Evolutionary conservation across 2,113 vertebrate species (phyloP).

Genomic region (Hyperopisus bebe): DNA sequence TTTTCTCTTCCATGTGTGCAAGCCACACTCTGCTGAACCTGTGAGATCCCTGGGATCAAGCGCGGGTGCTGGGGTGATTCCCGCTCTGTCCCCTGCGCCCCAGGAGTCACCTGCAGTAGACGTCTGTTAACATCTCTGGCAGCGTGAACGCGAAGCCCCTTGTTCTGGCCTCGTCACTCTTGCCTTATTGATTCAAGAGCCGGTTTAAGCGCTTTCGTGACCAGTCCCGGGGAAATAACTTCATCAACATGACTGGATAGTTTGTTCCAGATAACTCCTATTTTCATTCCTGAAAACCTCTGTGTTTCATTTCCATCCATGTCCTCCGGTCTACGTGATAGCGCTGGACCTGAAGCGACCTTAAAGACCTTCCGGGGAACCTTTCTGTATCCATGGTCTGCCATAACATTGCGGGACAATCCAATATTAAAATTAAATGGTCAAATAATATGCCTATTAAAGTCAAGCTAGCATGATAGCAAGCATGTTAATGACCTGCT

Average conservation of each 20-base stretch:
- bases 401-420: too few species aligned
- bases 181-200: slow-evolving; percentile 28
- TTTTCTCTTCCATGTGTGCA: neutral
- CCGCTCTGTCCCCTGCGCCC: neutral
- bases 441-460: neutral
- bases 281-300: slow-evolving; percentile 25
- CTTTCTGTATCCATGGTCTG: neutral
- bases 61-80: neutral
- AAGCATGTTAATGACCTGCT: neutral
- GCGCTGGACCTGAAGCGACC: neutral
- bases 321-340: slow-evolving; percentile 15
- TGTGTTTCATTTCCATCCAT: slow-evolving; percentile 25
- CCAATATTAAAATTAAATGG: slow-evolving; percentile 12
- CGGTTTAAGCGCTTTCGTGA: slow-evolving; percentile 22
- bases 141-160: slow-evolving; percentile 20
- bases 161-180: slow-evolving; percentile 18
- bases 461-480: neutral
- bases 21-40: neutral
- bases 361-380: neutral
- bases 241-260: slow-evolving; percentile 31
- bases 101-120: neutral
- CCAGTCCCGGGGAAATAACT: slow-evolving; percentile 28
- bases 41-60: neutral
- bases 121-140: slow-evolving; percentile 13
- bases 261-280: slow-evolving; percentile 29